Conservation (phyloP, 2,797 vertebrate species). For the Euthynnus affinis region DNA sequence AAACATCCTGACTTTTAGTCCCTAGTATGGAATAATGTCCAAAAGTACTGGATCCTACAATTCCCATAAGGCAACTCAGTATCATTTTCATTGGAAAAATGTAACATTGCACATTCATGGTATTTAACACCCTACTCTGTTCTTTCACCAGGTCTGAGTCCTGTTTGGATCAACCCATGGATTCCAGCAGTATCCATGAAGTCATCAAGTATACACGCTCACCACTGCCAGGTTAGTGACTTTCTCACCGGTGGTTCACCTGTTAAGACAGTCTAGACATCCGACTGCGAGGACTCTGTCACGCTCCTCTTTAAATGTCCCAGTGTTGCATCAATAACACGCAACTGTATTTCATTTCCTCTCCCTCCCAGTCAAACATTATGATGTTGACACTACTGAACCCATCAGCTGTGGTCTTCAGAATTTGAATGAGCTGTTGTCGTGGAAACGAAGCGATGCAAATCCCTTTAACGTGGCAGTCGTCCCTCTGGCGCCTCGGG, state of each 20-base stretch:
- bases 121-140: background rate
- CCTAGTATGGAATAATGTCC: too few species aligned
- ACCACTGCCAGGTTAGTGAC: slow-evolving; percentile 72
- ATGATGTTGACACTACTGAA: slow-evolving; percentile 88
- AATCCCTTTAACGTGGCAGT: slow-evolving; percentile 88
- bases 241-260: background rate
- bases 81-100: too few species aligned
- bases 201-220: slow-evolving; percentile 65
- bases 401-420: slow-evolving; percentile 91
- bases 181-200: slow-evolving; percentile 68
- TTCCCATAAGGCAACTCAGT: too few species aligned
- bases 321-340: background rate
- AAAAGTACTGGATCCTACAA: too few species aligned
- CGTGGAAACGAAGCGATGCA: slow-evolving; percentile 86
- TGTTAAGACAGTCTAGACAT: background rate
- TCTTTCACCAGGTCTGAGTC: slow-evolving; percentile 72
- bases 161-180: slow-evolving; percentile 75
- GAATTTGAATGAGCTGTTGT: slow-evolving; percentile 89
- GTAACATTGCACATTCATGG: background rate
- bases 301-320: too few species aligned
- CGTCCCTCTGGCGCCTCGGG: slow-evolving; percentile 81
- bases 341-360: background rate
- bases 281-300: background rate
- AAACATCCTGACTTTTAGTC: too few species aligned
- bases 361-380: slow-evolving; percentile 85